phyloP scores from a whole-genome alignment of 2,888 invertebrate species.

The Nomada ferruginata region DNA sequence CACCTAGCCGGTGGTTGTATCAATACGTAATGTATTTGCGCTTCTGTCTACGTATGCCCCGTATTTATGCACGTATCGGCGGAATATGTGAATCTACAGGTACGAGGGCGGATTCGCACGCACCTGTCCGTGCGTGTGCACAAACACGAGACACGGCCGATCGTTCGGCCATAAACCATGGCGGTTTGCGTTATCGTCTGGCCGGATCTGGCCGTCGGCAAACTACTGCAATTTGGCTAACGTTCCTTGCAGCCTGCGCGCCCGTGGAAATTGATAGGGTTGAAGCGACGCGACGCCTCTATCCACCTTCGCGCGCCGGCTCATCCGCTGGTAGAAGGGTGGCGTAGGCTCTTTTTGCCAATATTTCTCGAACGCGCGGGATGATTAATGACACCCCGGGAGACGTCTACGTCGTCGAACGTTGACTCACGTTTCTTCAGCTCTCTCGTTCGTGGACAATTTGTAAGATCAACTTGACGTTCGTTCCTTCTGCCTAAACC shows the following conservation, averaged over 20 bases:
- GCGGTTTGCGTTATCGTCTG: conserved; percentile 80
- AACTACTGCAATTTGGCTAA: conserved; percentile 80
- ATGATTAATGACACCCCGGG: conserved; percentile 34
- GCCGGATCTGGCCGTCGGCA: conserved; percentile 79
- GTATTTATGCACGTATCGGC: conserved; percentile 53
- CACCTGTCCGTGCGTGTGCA: conserved; percentile 35
- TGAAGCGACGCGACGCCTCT: conserved; percentile 29
- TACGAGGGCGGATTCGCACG: conserved; percentile 39
- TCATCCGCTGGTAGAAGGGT: neutral
- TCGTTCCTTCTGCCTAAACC: neutral
- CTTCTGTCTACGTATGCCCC: conserved; percentile 36
- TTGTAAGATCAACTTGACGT: neutral
- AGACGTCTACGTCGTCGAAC: conserved; percentile 9
- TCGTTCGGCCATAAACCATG: conserved; percentile 80
- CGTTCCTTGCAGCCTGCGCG: conserved; percentile 61
- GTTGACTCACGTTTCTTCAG: neutral
- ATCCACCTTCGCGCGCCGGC: neutral
- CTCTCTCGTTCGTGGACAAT: neutral
- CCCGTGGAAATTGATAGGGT: conserved; percentile 66
- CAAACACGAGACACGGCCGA: conserved; percentile 66
- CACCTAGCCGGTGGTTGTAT: conserved; percentile 10
- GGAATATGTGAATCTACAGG: conserved; percentile 51
- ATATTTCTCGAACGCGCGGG: conserved; percentile 30
- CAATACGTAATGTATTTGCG: conserved; percentile 58
- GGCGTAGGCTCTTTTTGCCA: conserved; percentile 18